A percentile compares a stretch with the other conserved stretches of the same genome.
These are phyloP conservation scores for Salticus scenicus DNA, from an alignment of 2,888 invertebrate species.

Conservation along the genomic window DNA sequence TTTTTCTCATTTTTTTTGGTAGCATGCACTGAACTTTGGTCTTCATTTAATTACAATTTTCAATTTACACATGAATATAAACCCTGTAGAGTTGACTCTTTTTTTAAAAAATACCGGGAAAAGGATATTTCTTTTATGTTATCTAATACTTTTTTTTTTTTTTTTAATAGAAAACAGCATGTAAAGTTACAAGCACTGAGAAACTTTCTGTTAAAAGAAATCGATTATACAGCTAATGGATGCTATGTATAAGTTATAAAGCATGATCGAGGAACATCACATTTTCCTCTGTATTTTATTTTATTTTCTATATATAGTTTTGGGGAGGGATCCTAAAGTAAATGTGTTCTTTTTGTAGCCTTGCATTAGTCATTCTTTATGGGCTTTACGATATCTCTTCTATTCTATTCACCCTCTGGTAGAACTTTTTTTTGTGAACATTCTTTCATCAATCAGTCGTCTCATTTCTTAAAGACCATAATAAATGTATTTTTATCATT, in stretches of 20 bases:
- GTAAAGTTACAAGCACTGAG: not conserved
- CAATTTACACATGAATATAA: no score
- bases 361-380: constrained; percentile 20
- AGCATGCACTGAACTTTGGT: no score
- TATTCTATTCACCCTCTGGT: constrained; percentile 3
- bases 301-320: not conserved
- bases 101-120: no score
- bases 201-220: constrained; percentile 19
- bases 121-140: not conserved
- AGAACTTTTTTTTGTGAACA: not conserved
- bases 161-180: not conserved
- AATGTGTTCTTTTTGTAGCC: not conserved
- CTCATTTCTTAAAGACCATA: constrained; percentile 16
- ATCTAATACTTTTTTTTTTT: not conserved
- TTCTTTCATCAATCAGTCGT: constrained; percentile 21
- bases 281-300: not conserved
- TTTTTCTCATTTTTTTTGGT: no score
- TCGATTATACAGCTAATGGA: constrained; percentile 29
- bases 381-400: constrained; percentile 24
- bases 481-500: no score
- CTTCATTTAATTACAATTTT: no score
- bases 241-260: not conserved
- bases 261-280: not conserved
- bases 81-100: no score
- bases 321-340: not conserved